Base-by-base conservation (phyloP, 2,888 invertebrate species). In the Lypha dubia region DNA sequence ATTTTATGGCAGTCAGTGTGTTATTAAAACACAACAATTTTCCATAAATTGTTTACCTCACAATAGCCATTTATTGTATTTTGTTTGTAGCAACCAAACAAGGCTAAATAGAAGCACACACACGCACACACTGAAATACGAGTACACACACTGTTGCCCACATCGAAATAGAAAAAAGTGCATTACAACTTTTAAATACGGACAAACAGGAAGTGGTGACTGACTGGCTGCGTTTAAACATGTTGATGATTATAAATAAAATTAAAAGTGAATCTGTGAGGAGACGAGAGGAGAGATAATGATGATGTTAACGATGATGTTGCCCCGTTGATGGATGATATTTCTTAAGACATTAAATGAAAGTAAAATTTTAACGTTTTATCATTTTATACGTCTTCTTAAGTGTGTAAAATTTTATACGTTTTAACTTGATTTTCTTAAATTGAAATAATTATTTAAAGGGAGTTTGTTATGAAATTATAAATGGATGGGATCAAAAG, bases 181-280 rank as follows among this genome's bases (percentile, higher is more conserved):
- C 49, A 49, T 41, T 28, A 62, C 49, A 60, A 41, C 28, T 49
- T 62, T 77, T 70, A 41, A 77, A 70, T 58, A 79, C 65, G 81
- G 65, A 22, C 73, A 84, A 81, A 70, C 81, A 81, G 84, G 84
- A 84, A 84, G 68, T 73, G n/a, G n/a, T n/a, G n/a, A n/a, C n/a
- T n/a, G 60, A 76, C 44, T 32, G n/a, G n/a, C n/a, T n/a, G n/a
- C n/a, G 44, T 60, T 77, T 53, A 67, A 60, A 67, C 67, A 70
- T 41, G 56, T 22, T 51, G 56, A 60, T 44, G 67, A 41, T 70
- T 71, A 46, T 46, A 63, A 49, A 46, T 46, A 63, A 49, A 73
- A 70, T 73, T 44, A 73, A 79, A 79, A 79, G 73, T 79, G 79
- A 73, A 44, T 79, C 28, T 58, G 9, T n/a, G n/a, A n/a, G n/a